Conservation (phyloP, 2,888 invertebrate species). For the Stratiomys singularior region DNA sequence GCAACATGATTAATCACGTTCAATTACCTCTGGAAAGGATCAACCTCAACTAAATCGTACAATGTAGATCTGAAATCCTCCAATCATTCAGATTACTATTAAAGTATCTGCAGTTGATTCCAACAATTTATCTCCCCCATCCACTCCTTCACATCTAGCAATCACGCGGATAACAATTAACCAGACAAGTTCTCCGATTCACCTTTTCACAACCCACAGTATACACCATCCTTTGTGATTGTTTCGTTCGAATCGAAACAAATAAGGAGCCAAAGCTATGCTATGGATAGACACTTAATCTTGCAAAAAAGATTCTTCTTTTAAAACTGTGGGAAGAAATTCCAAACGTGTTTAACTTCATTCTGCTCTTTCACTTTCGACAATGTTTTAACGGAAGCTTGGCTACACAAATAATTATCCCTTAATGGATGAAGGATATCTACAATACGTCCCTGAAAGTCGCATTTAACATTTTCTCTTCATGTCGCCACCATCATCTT, state of each 20-base stretch:
- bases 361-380: not conserved
- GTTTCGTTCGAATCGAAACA: not conserved
- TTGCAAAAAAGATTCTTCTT: not conserved
- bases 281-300: not conserved
- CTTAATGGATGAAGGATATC: slow-evolving; percentile 40
- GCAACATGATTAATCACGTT: too few species aligned
- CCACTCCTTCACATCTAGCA: not conserved
- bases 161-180: not conserved
- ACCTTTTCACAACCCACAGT: not conserved
- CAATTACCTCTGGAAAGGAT: too few species aligned
- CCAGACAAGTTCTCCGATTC: not conserved
- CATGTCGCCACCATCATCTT: not conserved
- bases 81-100: too few species aligned
- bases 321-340: not conserved
- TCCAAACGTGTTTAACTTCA: not conserved
- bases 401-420: slow-evolving; percentile 33
- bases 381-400: not conserved
- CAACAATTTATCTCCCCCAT: not conserved
- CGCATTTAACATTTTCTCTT: not conserved
- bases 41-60: too few species aligned
- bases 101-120: too few species aligned
- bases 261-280: not conserved
- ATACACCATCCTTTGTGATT: not conserved
- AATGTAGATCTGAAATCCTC: too few species aligned
- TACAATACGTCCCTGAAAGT: not conserved